Evolutionary conservation across 2,797 vertebrate species (phyloP).

Genomic region (Phataginus tricuspis): DNA sequence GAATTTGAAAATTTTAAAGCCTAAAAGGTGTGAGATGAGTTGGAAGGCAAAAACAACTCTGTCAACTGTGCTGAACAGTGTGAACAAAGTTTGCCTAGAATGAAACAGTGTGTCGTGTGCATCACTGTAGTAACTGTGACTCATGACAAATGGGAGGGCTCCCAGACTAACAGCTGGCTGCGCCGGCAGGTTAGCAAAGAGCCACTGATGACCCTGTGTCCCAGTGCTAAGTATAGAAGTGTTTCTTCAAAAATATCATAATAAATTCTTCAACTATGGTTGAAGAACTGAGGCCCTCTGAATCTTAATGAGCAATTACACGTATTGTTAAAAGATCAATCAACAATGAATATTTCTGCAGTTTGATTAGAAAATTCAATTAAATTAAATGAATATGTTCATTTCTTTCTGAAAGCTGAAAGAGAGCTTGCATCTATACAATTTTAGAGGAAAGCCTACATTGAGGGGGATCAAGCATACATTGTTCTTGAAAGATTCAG

Average conservation of each 20-base stretch:
- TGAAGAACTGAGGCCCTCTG: neutral
- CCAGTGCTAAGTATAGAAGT: neutral
- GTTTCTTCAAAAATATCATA: slow-evolving; percentile 35
- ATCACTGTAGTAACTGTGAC: neutral
- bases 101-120: neutral
- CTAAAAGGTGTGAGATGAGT: neutral
- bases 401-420: slow-evolving; percentile 38
- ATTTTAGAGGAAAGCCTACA: neutral
- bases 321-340: slow-evolving; percentile 38
- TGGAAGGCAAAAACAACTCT: neutral
- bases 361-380: slow-evolving; percentile 64
- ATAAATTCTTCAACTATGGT: neutral
- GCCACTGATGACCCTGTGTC: neutral
- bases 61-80: neutral
- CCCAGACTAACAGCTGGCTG: neutral
- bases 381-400: slow-evolving; percentile 68
- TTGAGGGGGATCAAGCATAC: neutral
- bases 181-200: neutral
- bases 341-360: slow-evolving; percentile 40
- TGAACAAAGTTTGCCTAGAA: neutral
- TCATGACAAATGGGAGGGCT: neutral
- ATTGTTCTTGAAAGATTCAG: slow-evolving; percentile 11
- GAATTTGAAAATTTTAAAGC: neutral
- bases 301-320: slow-evolving; percentile 34
- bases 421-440: neutral